Conservation (phyloP, 2,888 invertebrate species). For the Embidobia sp. region DNA sequence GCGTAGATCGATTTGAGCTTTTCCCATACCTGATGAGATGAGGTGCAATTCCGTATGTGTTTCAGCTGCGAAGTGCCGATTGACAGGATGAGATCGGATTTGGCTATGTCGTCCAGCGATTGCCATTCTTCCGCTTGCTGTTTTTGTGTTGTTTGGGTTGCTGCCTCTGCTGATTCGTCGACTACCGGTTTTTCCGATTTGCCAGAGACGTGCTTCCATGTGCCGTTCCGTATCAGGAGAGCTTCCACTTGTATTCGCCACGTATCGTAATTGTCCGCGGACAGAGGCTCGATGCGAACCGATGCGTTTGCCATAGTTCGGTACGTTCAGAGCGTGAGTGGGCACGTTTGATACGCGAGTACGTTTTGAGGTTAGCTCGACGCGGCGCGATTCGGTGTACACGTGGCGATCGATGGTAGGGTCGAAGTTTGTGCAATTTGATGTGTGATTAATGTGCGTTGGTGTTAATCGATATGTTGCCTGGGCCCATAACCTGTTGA, state of each 20-base stretch:
- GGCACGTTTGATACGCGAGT: neutral
- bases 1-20: neutral
- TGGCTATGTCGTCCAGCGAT: too few species aligned
- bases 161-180: too few species aligned
- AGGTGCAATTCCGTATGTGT: too few species aligned
- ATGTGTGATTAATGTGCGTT: too few species aligned
- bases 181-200: neutral
- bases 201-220: neutral
- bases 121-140: too few species aligned
- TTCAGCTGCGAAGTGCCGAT: too few species aligned
- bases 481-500: conserved; percentile 13
- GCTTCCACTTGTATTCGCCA: neutral
- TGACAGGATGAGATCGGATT: too few species aligned
- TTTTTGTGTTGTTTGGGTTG: too few species aligned
- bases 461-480: neutral
- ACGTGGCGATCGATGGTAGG: neutral
- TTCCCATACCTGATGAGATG: too few species aligned
- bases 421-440: neutral
- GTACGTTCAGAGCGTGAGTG: neutral
- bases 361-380: neutral
- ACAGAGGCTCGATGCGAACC: neutral
- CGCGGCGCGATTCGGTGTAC: neutral
- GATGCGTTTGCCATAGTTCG: neutral
- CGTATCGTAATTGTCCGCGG: neutral
- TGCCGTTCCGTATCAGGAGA: neutral